phyloP scores from a whole-genome alignment of 2,113 vertebrate genomes.

The Rallus limicola region DNA sequence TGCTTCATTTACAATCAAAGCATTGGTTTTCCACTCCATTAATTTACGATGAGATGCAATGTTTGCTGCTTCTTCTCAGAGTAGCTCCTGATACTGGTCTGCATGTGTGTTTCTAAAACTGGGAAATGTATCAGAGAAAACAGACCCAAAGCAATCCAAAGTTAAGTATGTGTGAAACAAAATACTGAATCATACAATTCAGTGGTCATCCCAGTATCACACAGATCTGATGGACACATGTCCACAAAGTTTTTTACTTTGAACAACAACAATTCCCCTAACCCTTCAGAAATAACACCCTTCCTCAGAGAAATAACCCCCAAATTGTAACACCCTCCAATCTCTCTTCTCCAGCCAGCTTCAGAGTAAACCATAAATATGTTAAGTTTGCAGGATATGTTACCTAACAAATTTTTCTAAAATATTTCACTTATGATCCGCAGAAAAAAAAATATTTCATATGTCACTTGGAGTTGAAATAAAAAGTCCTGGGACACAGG shows the following conservation, averaged over 20 bases:
- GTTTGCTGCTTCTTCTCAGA: slow-evolving; percentile 18
- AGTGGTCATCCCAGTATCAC: neutral
- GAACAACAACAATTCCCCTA: neutral
- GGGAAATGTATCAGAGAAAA: neutral
- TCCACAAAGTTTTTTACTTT: neutral
- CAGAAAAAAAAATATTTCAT: neutral
- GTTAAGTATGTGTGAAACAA: neutral
- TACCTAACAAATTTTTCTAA: neutral
- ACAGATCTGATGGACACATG: neutral
- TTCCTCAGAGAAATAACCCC: neutral
- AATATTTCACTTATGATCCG: neutral
- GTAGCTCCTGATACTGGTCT: neutral
- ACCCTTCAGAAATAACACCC: neutral
- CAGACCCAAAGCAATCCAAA: neutral
- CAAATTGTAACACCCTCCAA: neutral
- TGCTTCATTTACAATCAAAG: slow-evolving; percentile 50
- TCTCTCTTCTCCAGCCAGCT: neutral
- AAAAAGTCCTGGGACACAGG: neutral
- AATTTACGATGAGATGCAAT: slow-evolving; percentile 15
- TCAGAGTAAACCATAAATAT: neutral
- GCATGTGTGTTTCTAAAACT: neutral
- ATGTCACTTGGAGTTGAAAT: neutral
- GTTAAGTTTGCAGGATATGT: neutral
- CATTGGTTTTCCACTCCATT: slow-evolving; percentile 41
- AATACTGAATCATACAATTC: neutral